Evolutionary conservation across 2,797 vertebrate genomes (phyloP).

Genomic region (Parotocinclus haroldoi): DNA sequence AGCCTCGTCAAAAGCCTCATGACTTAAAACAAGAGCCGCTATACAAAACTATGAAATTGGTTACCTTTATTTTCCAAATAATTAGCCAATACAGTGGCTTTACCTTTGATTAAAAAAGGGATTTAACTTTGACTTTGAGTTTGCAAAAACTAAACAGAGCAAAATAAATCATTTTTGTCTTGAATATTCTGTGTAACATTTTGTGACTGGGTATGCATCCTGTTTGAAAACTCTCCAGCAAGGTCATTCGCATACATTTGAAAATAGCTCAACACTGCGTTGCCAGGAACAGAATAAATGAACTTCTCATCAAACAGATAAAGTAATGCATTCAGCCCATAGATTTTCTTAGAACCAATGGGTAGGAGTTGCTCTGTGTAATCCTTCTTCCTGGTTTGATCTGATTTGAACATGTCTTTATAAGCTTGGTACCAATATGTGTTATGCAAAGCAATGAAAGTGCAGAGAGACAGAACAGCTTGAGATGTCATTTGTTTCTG

Average conservation of each 20-base stretch:
- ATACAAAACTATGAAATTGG: too few relatives aligned
- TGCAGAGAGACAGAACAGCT: neutral
- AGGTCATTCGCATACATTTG: constrained; percentile 45
- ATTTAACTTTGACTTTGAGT: too few relatives aligned
- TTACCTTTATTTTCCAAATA: too few relatives aligned
- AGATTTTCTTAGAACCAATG: constrained; percentile 24
- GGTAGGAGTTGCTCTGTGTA: constrained; percentile 4
- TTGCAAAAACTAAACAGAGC: constrained; percentile 1
- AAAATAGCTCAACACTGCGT: constrained; percentile 34
- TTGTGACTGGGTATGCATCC: constrained; percentile 1
- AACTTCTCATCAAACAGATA: constrained; percentile 42
- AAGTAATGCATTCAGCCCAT: constrained; percentile 38
- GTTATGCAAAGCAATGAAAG: constrained; percentile 13
- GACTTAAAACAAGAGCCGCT: too few relatives aligned
- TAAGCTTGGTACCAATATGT: constrained; percentile 50
- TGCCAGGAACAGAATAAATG: constrained; percentile 48
- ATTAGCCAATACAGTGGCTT: too few relatives aligned
- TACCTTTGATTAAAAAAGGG: too few relatives aligned
- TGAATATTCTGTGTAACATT: constrained; percentile 4
- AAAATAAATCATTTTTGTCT: neutral
- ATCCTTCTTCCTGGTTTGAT: constrained; percentile 34
- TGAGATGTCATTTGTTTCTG: constrained; percentile 8
- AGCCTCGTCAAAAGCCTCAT: too few relatives aligned
- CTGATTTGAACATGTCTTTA: constrained; percentile 50
- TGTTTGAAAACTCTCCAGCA: constrained; percentile 10